Evolutionary conservation across 2,113 vertebrate species (phyloP), one percentile per base, ranked within the genome.

Genomic region (Gobius niger): DNA sequence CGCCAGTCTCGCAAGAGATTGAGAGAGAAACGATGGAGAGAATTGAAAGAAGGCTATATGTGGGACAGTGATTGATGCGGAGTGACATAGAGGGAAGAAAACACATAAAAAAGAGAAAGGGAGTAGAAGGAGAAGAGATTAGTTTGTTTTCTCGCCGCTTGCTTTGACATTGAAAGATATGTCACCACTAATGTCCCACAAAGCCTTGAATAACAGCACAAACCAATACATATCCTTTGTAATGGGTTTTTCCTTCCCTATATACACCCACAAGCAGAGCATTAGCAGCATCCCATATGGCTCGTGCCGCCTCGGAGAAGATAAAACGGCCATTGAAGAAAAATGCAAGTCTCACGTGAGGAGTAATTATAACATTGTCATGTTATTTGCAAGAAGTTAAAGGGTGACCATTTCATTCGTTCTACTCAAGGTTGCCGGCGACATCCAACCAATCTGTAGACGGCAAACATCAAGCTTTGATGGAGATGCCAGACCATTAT

Each of bases 101-200:
- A 76, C 9, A 51, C 83, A 69, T 60, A 64, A 77, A 67, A 81
- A 24, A 70, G 59, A 81, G 56, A 59, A 54, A 60, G 47, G 51
- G 69, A 49, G 51, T 19, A 12, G 50, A 18, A 67, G 61, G 51
- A 78, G 73, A 73, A 71, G 78, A 82, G 82, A 87, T 89, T 84
- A 83, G 82, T 83, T 88, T 87, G 78, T 81, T 87, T 90, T 82
- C 74, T 77, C 13, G 68, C 62, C 1, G 56, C 77, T 82, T 63
- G 70, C 76, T 44, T 78, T 82, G 84, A 88, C 86, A 87, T 77
- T 80, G 83, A 86, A 80, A 80, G 82, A 87, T 86, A 81, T 82
- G 85, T 83, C 44, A 2, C 54, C 72, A 62, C 78, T 86, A 79
- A 89, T 83, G 81, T 85, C 81, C 78, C 73, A 81, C 73, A 85